Percentiles rank a stretch among this genome's conserved stretches.
phyloP scores from a whole-genome alignment of 2,888 invertebrate species.

The Harpagoxenus sublaevis region DNA sequence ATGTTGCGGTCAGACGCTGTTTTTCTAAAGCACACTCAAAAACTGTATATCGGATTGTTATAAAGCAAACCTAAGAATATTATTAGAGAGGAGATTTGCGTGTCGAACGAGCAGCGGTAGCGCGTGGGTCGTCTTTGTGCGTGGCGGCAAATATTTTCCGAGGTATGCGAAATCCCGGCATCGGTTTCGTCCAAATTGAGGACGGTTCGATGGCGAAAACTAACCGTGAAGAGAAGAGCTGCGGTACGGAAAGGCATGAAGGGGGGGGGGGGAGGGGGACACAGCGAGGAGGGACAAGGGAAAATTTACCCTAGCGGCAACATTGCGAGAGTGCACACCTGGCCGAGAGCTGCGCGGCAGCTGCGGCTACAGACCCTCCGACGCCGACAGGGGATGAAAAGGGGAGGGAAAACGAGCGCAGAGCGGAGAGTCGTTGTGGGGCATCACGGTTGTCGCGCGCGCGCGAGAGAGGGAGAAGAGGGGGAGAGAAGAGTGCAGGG shows the following conservation, averaged over 20 bases:
- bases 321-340: conserved; percentile 84
- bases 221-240: conserved; percentile 45
- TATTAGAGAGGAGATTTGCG: neutral
- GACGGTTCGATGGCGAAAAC: conserved; percentile 32
- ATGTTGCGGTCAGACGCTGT: neutral
- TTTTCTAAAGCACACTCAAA: neutral
- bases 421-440: conserved; percentile 78
- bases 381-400: conserved; percentile 83
- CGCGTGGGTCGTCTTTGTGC: conserved; percentile 19
- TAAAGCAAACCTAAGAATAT: neutral
- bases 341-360: conserved; percentile 83
- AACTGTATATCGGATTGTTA: neutral
- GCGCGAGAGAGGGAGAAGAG: conserved; percentile 55
- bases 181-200: conserved; percentile 51
- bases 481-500: conserved; percentile 55
- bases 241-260: conserved; percentile 48
- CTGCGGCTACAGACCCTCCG: conserved; percentile 81
- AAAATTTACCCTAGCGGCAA: conserved; percentile 79
- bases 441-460: conserved; percentile 67
- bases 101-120: neutral
- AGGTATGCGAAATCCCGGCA: conserved; percentile 57
- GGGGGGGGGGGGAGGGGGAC: neutral
- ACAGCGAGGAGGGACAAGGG: conserved; percentile 56
- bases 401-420: conserved; percentile 80
- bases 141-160: conserved; percentile 47